phyloP scores from a whole-genome alignment of 2,113 vertebrate genomes.

The Urocynchramus pylzowi region DNA sequence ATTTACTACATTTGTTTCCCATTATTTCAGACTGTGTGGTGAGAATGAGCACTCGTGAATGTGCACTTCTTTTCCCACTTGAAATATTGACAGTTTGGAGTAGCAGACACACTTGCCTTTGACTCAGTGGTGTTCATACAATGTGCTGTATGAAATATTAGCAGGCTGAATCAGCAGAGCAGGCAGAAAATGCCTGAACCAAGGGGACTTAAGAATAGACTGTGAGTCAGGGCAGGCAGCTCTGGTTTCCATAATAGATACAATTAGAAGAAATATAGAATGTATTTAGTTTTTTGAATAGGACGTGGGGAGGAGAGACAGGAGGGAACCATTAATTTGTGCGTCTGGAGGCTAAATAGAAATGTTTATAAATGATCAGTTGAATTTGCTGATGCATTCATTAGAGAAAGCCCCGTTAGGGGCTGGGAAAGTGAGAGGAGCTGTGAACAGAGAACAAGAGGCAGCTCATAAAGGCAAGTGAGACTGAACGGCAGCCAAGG shows the following conservation, averaged over 20 bases:
- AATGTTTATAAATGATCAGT: slow-evolving; percentile 60
- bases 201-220: slow-evolving; percentile 34
- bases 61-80: neutral
- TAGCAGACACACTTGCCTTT: neutral
- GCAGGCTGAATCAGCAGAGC: slow-evolving; percentile 7
- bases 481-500: slow-evolving; percentile 75
- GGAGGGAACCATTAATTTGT: neutral
- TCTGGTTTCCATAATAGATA: slow-evolving; percentile 44
- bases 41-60: neutral
- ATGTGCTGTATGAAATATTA: slow-evolving; percentile 12
- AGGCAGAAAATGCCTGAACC: slow-evolving; percentile 26
- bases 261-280: slow-evolving; percentile 37
- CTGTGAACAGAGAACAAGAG: slow-evolving; percentile 62
- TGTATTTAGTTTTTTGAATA: slow-evolving; percentile 12
- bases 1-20: neutral
- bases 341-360: slow-evolving; percentile 26
- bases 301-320: neutral
- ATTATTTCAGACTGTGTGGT: neutral
- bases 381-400: slow-evolving; percentile 60
- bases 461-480: slow-evolving; percentile 65
- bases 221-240: slow-evolving; percentile 12
- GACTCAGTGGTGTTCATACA: neutral
- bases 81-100: neutral
- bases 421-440: slow-evolving; percentile 55
- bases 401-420: slow-evolving; percentile 19